These are phyloP conservation scores for human DNA, from an alignment of 2,113 vertebrate genomes.

Conservation along the genomic window GRCh38 chr20:57769501-57770000, in stretches of 20 bases:
- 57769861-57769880: no score
- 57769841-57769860: not conserved
- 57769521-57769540: not conserved
- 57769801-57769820: not conserved
- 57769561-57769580: not conserved
- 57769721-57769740: not conserved
- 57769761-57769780: not conserved
- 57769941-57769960: not conserved
- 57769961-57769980: not conserved
- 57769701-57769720: fast-evolving
- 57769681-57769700: not conserved
- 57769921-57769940: not conserved
- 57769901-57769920: not conserved
- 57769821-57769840: not conserved
- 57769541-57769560: not conserved
- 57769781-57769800: not conserved
- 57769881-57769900: not conserved
- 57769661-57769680: not conserved
- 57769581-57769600: not conserved
- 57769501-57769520: no score
- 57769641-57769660: not conserved
- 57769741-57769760: not conserved
- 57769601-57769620: not conserved
- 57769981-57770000: not conserved
- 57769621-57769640: not conserved